phyloP scores from a whole-genome alignment of 2,113 vertebrate species.

The Ursus arctos region DNA sequence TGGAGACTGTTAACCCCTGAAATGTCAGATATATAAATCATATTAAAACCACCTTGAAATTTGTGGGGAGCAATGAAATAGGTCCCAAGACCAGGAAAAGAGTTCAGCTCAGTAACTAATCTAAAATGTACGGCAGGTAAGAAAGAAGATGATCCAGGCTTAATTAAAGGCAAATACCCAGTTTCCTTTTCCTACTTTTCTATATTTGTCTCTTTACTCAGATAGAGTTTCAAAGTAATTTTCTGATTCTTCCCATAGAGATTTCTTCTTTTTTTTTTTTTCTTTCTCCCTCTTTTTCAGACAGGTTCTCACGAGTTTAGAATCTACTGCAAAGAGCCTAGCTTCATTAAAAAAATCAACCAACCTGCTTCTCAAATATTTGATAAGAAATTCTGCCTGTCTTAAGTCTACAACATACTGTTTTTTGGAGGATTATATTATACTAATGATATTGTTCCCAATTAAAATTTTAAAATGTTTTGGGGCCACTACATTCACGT shows the following conservation, averaged over 20 bases:
- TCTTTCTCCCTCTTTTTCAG: background rate
- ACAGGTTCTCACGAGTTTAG: background rate
- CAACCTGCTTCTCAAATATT: slow-evolving; percentile 68
- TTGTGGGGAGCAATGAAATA: slow-evolving; percentile 49
- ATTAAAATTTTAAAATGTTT: slow-evolving; percentile 71
- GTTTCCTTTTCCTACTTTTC: background rate
- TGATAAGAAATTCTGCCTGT: slow-evolving; percentile 72
- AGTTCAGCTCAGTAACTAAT: slow-evolving; percentile 42
- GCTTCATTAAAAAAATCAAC: slow-evolving; percentile 71
- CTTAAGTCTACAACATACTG: slow-evolving; percentile 77
- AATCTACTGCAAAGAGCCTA: background rate
- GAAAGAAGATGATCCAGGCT: background rate
- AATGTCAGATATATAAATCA: slow-evolving; percentile 67
- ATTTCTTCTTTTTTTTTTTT: background rate
- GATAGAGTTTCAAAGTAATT: background rate
- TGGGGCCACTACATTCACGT: slow-evolving; percentile 68
- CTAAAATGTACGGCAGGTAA: slow-evolving; percentile 37
- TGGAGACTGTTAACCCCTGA: slow-evolving; percentile 65
- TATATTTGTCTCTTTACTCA: slow-evolving; percentile 12
- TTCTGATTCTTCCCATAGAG: slow-evolving; percentile 36
- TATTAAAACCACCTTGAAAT: slow-evolving; percentile 67
- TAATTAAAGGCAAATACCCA: slow-evolving; percentile 71
- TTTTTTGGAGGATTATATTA: slow-evolving; percentile 70
- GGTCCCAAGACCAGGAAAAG: slow-evolving; percentile 51
- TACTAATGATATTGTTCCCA: slow-evolving; percentile 67